Evolutionary conservation across 2,113 vertebrate species (phyloP).

Genomic region (Falco punctatus): DNA sequence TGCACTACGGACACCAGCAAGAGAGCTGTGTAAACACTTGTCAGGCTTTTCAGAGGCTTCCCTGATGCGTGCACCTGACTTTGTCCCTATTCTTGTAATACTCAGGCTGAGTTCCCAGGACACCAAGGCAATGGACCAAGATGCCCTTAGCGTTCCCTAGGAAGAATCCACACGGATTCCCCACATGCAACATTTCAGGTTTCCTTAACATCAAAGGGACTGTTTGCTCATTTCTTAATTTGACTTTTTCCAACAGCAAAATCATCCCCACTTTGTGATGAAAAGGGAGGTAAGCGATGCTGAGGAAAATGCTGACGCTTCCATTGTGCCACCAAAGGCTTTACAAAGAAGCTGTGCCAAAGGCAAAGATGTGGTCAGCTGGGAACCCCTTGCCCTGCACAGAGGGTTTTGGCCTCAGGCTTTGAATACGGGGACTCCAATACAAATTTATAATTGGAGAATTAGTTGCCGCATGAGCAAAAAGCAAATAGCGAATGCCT

Average conservation of each 20-base stretch:
- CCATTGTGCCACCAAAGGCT: background rate
- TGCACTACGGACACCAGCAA: background rate
- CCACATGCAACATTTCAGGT: background rate
- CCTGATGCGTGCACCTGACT: background rate
- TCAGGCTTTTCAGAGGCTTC: background rate
- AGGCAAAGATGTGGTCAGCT: background rate
- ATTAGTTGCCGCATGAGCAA: background rate
- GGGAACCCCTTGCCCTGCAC: background rate
- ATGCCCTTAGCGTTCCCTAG: background rate
- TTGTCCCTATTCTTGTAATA: background rate
- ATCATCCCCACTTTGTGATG: background rate
- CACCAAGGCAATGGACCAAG: background rate
- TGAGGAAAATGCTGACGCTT: background rate
- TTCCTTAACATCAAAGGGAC: background rate
- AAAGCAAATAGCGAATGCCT: slow-evolving; percentile 3
- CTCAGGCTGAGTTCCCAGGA: background rate
- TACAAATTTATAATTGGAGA: background rate
- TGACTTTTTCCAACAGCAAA: background rate
- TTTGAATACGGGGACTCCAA: fast-evolving
- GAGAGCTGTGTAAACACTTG: background rate
- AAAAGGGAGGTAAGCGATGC: background rate
- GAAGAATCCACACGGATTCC: background rate
- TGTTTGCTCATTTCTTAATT: background rate
- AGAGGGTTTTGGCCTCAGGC: background rate
- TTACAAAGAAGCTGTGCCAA: background rate